Conservation (phyloP, 1,140 invertebrate species). For the Trichonephila inaurata region DNA sequence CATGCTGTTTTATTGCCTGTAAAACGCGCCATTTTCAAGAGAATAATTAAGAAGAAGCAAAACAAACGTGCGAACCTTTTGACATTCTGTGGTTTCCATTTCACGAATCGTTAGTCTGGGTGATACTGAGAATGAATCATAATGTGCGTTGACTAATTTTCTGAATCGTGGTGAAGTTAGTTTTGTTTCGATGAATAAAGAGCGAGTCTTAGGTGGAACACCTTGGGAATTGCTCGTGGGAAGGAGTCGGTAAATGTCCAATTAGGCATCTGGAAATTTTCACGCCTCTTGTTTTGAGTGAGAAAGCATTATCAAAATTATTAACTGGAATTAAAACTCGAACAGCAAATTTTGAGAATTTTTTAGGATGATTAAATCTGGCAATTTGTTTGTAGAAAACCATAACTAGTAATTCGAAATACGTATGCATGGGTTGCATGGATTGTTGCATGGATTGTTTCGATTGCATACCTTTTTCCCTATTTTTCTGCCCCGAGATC, state of each 20-base stretch:
- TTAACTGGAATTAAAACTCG: too few species aligned
- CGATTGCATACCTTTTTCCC: too few species aligned
- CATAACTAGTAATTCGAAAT: too few species aligned
- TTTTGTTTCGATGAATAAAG: not conserved
- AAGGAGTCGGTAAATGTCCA: not conserved
- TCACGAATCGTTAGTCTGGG: not conserved
- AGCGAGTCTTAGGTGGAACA: not conserved
- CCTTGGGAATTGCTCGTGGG: not conserved
- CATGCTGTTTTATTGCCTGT: not conserved
- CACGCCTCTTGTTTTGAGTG: too few species aligned
- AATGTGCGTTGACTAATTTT: not conserved
- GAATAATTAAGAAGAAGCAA: not conserved
- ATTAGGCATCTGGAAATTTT: not conserved
- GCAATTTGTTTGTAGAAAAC: too few species aligned
- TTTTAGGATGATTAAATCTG: too few species aligned
- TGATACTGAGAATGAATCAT: not conserved
- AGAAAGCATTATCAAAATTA: too few species aligned
- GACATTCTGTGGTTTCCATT: not conserved
- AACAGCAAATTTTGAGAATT: too few species aligned
- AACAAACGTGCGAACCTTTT: constrained; percentile 2
- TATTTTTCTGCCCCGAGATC: too few species aligned
- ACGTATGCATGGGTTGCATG: too few species aligned
- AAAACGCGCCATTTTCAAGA: not conserved
- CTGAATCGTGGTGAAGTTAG: not conserved
- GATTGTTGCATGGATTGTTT: too few species aligned